phyloP scores from a whole-genome alignment of 1,140 invertebrate genomes.

The Conopomorpha cramerella region DNA sequence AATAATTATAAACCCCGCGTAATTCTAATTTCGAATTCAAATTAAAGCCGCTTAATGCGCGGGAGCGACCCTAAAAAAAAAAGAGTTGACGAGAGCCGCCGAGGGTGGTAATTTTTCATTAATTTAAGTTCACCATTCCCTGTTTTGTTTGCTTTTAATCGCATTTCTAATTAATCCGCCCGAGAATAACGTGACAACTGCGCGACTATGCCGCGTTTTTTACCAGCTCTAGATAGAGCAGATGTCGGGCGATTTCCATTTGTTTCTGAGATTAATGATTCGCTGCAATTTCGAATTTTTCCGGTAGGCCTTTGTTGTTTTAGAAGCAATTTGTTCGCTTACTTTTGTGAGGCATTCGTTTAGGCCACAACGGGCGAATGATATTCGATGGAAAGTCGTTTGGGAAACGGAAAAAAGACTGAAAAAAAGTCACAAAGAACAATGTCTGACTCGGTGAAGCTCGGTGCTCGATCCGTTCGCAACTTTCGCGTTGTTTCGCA shows the following conservation, averaged over 20 bases:
- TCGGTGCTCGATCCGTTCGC: too few relatives aligned
- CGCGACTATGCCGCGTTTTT: conserved; percentile 55
- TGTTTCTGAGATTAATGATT: conserved; percentile 62
- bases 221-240: conserved; percentile 49
- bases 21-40: conserved; percentile 62
- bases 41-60: conserved; percentile 61
- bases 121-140: conserved; percentile 60
- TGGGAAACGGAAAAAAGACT: conserved; percentile 25
- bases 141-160: conserved; percentile 62
- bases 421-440: too few relatives aligned
- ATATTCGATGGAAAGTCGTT: conserved; percentile 31
- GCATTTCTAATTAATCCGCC: conserved; percentile 61
- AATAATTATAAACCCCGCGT: conserved; percentile 60
- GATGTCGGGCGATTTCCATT: conserved; percentile 60
- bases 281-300: conserved; percentile 59
- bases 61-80: conserved; percentile 56
- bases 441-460: too few relatives aligned
- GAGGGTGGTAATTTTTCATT: conserved; percentile 62
- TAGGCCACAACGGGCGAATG: conserved; percentile 39
- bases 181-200: conserved; percentile 61
- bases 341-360: conserved; percentile 54
- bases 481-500: too few relatives aligned
- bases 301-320: conserved; percentile 59
- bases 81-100: conserved; percentile 57
- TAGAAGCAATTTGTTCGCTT: conserved; percentile 60